Percentiles rank a stretch among this genome's conserved stretches.
Conservation (phyloP, 2,113 vertebrate genomes). For the Odocoileus hemionus region DNA sequence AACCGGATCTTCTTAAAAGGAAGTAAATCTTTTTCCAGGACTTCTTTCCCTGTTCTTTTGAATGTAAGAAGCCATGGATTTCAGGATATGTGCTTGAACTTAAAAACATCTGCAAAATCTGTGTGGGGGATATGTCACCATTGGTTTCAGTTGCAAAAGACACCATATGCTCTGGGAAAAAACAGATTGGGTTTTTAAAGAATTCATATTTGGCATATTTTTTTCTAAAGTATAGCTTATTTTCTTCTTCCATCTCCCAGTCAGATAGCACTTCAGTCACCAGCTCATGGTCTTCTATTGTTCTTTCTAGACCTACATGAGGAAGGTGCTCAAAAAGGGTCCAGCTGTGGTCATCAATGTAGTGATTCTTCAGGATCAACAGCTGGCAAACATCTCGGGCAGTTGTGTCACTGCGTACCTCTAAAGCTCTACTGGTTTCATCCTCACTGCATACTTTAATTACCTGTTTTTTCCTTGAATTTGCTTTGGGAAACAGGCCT, state of each 20-base stretch:
- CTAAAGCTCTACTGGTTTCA: conserved; percentile 92
- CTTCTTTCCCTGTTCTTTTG: conserved; percentile 94
- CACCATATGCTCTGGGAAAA: conserved; percentile 98
- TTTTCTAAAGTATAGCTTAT: conserved; percentile 94
- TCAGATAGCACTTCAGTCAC: conserved; percentile 92
- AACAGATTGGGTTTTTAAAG: conserved; percentile 95
- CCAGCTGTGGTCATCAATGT: conserved; percentile 95
- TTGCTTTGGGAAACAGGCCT: conserved; percentile 90
- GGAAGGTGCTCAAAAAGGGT: conserved; percentile 91
- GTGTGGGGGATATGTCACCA: conserved; percentile 86
- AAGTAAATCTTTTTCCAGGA: conserved; percentile 96
- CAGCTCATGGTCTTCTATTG: conserved; percentile 95
- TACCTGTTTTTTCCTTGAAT: conserved; percentile 91
- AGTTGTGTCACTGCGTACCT: conserved; percentile 93
- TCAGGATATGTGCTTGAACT: conserved; percentile 95
- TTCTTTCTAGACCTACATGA: conserved; percentile 81
- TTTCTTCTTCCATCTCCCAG: conserved; percentile 91
- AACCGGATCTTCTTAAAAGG: conserved; percentile 94
- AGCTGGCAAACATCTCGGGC: conserved; percentile 95
- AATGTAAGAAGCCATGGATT: conserved; percentile 93
- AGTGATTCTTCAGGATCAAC: conserved; percentile 94
- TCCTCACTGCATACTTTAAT: conserved; percentile 98
- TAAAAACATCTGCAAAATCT: conserved; percentile 95
- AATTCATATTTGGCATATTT: conserved; percentile 99
- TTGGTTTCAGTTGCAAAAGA: conserved; percentile 90